A percentile compares a stretch with the other conserved stretches of the same genome.
These are phyloP conservation scores for Geotrypetes seraphini DNA, from an alignment of 2,797 vertebrate genomes.

Conservation along the genomic window DNA sequence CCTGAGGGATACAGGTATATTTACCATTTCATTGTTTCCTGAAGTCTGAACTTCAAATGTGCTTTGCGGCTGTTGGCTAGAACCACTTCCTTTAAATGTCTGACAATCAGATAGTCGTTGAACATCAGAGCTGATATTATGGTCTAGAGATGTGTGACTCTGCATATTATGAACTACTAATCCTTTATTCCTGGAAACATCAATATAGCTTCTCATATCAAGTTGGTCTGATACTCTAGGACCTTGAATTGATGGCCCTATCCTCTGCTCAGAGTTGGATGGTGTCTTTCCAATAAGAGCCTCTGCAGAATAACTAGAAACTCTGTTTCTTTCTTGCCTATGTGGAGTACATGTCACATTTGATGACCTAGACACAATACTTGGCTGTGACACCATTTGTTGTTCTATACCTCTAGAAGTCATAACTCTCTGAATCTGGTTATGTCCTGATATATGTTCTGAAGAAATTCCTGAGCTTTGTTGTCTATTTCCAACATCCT, in stretches of 20 bases:
- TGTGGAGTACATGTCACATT: slow-evolving; percentile 81
- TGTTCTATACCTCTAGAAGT: slow-evolving; percentile 81
- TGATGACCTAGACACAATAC: slow-evolving; percentile 73
- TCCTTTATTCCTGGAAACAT: slow-evolving; percentile 80
- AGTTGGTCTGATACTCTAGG: slow-evolving; percentile 77
- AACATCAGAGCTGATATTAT: slow-evolving; percentile 64
- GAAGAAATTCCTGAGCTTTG: slow-evolving; percentile 49
- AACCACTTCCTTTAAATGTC: slow-evolving; percentile 73
- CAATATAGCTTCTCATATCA: slow-evolving; percentile 85
- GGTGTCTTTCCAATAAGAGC: slow-evolving; percentile 88
- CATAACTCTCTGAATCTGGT: slow-evolving; percentile 87
- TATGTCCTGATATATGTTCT: slow-evolving; percentile 67
- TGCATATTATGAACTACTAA: slow-evolving; percentile 76
- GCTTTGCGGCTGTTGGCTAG: slow-evolving; percentile 59
- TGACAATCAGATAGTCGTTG: slow-evolving; percentile 82
- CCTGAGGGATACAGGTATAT: slow-evolving; percentile 67
- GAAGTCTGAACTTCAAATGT: slow-evolving; percentile 84
- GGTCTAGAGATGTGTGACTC: slow-evolving; percentile 68
- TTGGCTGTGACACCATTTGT: slow-evolving; percentile 83
- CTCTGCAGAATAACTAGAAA: slow-evolving; percentile 96
- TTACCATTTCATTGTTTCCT: slow-evolving; percentile 75
- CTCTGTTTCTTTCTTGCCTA: slow-evolving; percentile 86
- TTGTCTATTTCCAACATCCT: slow-evolving; percentile 50
- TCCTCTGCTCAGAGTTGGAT: slow-evolving; percentile 76
- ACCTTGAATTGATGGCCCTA: slow-evolving; percentile 77